Percentiles rank a stretch among this genome's conserved stretches.
Conservation (phyloP, 2,113 vertebrate species). For the Tychaedon coryphoeus region DNA sequence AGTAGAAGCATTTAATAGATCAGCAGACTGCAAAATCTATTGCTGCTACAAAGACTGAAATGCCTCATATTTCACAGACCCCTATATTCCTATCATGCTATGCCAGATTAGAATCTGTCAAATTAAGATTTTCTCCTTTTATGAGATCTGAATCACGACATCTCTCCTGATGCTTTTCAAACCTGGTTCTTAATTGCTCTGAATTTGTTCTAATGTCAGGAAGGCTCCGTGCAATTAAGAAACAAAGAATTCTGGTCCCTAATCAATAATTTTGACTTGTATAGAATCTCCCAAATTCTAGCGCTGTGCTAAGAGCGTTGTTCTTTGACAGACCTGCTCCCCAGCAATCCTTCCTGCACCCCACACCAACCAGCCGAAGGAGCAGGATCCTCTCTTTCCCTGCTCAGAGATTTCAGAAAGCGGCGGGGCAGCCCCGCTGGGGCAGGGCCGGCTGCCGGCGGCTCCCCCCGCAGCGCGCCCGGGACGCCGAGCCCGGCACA, state of each 20-base stretch:
- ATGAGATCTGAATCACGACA: not conserved
- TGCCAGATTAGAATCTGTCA: not conserved
- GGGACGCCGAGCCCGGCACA: not conserved
- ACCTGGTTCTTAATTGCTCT: not conserved
- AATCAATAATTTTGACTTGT: not conserved
- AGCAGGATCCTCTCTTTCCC: not conserved
- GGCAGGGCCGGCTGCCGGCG: not conserved
- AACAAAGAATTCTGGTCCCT: not conserved
- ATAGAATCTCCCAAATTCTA: accelerated
- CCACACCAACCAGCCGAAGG: accelerated
- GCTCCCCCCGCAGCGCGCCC: not conserved
- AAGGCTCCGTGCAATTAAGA: accelerated
- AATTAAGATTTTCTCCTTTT: not conserved
- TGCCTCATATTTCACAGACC: not conserved
- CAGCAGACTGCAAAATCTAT: not conserved
- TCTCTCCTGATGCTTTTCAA: not conserved
- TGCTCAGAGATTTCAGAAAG: accelerated
- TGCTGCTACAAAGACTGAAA: not conserved
- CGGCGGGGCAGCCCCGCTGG: accelerated
- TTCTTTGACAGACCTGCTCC: accelerated
- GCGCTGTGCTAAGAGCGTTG: accelerated
- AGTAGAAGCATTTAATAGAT: accelerated
- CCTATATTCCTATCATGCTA: not conserved
- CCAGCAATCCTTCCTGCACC: not conserved
- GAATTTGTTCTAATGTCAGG: not conserved